These are phyloP conservation scores for Eulithis prunata DNA, from an alignment of 2,888 invertebrate genomes.

Conservation along the genomic window DNA sequence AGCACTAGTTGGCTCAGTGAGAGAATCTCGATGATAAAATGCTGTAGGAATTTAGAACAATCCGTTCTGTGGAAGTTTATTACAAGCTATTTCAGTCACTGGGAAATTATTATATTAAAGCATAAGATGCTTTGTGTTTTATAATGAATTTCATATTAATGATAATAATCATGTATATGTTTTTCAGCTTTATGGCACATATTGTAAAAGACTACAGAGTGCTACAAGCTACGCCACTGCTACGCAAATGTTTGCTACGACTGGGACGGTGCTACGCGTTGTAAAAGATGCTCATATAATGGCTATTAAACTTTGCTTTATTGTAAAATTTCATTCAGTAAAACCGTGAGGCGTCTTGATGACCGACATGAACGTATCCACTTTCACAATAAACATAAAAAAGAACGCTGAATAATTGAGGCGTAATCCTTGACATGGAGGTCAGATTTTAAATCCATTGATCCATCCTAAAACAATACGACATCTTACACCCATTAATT, in stretches of 20 bases:
- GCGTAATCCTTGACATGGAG: neutral
- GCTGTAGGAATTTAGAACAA: constrained; percentile 34
- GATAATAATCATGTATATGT: no score
- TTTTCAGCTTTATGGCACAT: no score
- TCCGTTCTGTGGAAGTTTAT: constrained; percentile 26
- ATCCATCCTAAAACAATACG: constrained; percentile 28
- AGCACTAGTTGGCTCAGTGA: constrained; percentile 47
- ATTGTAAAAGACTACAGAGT: neutral
- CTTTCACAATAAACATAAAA: neutral
- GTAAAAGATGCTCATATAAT: neutral
- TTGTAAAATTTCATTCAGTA: no score
- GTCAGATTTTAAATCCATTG: constrained; percentile 3
- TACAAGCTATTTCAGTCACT: constrained; percentile 42
- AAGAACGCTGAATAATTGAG: neutral
- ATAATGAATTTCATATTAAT: no score
- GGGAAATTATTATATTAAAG: neutral
- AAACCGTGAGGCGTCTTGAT: neutral
- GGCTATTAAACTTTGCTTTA: no score
- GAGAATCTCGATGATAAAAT: constrained; percentile 50
- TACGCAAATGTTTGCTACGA: constrained; percentile 28
- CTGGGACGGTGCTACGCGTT: constrained; percentile 1
- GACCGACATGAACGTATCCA: neutral
- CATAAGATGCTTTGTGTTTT: no score
- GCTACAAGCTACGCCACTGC: neutral
- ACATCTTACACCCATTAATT: constrained; percentile 17